Conservation (phyloP, 2,888 invertebrate genomes). For the Liodrosophila aerea region DNA sequence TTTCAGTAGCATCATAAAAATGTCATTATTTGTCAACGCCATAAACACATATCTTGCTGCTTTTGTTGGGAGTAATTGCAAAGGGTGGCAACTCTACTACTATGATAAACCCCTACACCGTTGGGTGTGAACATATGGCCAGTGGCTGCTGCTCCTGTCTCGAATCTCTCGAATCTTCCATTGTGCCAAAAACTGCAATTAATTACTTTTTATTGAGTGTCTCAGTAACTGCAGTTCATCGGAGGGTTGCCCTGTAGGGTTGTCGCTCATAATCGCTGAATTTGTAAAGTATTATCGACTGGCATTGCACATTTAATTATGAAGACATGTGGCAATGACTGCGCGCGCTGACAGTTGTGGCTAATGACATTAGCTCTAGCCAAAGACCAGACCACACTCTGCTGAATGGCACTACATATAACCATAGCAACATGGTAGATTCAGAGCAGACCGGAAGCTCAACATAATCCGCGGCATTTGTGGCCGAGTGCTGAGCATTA, state of each 20-base stretch:
- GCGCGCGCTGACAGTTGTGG: constrained; percentile 64
- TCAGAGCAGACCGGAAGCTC: constrained; percentile 44
- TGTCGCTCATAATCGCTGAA: constrained; percentile 62
- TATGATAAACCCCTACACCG: not conserved
- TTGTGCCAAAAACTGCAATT: constrained; percentile 70
- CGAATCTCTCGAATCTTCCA: constrained; percentile 15
- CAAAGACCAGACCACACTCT: constrained; percentile 8
- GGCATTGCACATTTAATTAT: constrained; percentile 65
- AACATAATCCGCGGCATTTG: constrained; percentile 68
- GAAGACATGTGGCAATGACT: constrained; percentile 69
- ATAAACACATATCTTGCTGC: constrained; percentile 44
- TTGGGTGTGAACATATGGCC: constrained; percentile 58
- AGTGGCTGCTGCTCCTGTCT: constrained; percentile 8
- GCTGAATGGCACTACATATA: constrained; percentile 1
- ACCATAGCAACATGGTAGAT: not conserved
- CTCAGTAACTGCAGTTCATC: constrained; percentile 13
- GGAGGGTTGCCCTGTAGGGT: constrained; percentile 5
- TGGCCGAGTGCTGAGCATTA: constrained; percentile 54
- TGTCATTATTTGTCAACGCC: constrained; percentile 75
- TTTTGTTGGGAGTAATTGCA: not conserved
- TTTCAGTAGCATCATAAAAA: constrained; percentile 53
- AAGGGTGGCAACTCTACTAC: constrained; percentile 35
- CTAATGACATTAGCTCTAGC: constrained; percentile 63
- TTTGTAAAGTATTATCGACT: constrained; percentile 69
- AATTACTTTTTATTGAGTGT: constrained; percentile 73